Evolutionary conservation across 2,113 vertebrate genomes (phyloP).

Genomic region (Polyodon spathula): DNA sequence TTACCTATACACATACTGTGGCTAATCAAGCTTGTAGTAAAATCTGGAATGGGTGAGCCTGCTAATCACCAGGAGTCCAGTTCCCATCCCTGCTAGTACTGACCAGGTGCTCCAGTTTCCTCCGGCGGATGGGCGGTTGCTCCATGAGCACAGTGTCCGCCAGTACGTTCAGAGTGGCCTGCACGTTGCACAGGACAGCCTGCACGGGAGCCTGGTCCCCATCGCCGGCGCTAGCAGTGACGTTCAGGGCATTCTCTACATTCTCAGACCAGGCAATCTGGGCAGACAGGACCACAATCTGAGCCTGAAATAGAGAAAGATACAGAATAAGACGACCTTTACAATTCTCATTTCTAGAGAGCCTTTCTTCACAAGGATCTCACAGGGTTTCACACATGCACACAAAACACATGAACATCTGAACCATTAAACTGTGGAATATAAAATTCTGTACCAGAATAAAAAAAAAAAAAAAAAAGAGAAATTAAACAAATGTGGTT

Average conservation of each 20-base stretch:
- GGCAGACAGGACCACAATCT: conserved; percentile 89
- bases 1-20: too few species aligned
- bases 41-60: not conserved
- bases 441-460: too few species aligned
- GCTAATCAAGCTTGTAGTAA: too few species aligned
- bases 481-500: too few species aligned
- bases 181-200: conserved; percentile 75
- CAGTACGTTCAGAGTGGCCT: conserved; percentile 86
- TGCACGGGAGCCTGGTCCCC: conserved; percentile 63
- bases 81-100: conserved; percentile 18
- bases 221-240: conserved; percentile 43
- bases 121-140: conserved; percentile 86
- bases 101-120: conserved; percentile 91
- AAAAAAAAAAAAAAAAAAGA: too few species aligned
- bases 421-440: too few species aligned
- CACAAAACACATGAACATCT: too few species aligned
- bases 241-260: conserved; percentile 75
- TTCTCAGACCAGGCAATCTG: conserved; percentile 98
- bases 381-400: too few species aligned
- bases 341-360: too few species aligned
- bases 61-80: not conserved
- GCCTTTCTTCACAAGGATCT: too few species aligned
- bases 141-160: conserved; percentile 97
- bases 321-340: too few species aligned
- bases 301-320: conserved; percentile 61